Percentiles rank a stretch among this genome's conserved stretches.
Conservation (phyloP, 1,140 invertebrate species). For the Drosophila sturtevanti region DNA sequence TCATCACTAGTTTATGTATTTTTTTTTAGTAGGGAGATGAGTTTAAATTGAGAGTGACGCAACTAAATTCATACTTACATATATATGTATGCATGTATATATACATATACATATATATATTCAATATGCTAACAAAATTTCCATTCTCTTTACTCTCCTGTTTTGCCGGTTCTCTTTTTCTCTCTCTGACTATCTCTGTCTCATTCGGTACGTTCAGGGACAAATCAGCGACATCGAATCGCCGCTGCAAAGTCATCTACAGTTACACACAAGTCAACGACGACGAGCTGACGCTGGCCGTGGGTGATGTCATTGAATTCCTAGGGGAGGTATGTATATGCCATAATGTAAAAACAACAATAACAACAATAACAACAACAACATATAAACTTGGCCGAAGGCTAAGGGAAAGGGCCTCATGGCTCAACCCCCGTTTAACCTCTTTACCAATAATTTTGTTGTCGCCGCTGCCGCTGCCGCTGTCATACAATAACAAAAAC, state of each 20-base stretch:
- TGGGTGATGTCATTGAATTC: constrained; percentile 94
- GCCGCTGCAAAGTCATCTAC: constrained; percentile 92
- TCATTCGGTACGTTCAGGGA: constrained; percentile 66
- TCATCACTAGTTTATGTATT: not conserved
- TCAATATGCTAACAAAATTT: constrained; percentile 23
- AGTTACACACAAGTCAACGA: constrained; percentile 95
- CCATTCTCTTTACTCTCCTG: constrained; percentile 23
- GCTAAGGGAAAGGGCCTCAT: not conserved
- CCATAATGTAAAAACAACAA: not conserved
- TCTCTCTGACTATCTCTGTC: constrained; percentile 13
- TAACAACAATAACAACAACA: not conserved
- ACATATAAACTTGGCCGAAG: constrained; percentile 14
- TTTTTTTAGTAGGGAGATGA: constrained; percentile 7
- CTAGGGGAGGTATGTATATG: constrained; percentile 88
- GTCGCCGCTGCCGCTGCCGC: not conserved
- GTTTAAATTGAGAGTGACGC: constrained; percentile 39
- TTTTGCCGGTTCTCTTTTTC: constrained; percentile 16
- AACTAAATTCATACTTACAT: constrained; percentile 6
- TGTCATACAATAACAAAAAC: constrained; percentile 32
- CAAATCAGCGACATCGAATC: constrained; percentile 84
- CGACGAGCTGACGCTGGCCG: constrained; percentile 93
- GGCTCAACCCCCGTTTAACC: constrained; percentile 68
- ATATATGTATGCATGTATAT: not conserved
- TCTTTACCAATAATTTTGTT: constrained; percentile 64
- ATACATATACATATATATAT: not conserved